These are phyloP conservation scores for Patagioenas fasciata DNA, from an alignment of 2,113 vertebrate species.

Conservation along the genomic window DNA sequence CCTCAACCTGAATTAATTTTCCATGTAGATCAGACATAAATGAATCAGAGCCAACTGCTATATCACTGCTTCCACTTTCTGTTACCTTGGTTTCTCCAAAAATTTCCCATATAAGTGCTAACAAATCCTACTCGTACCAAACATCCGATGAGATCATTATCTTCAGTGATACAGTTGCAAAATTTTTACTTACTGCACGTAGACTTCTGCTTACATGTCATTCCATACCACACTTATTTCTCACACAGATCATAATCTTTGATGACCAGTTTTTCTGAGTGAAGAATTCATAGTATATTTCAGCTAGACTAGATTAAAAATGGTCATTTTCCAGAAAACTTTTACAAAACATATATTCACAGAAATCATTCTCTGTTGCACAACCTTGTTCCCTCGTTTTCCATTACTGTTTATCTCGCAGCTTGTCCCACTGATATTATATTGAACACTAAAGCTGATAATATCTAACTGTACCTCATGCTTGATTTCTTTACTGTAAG, in stretches of 20 bases:
- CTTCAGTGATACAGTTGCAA: background rate
- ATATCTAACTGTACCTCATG: slow-evolving; percentile 1
- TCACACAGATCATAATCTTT: background rate
- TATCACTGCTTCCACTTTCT: background rate
- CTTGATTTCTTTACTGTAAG: slow-evolving; percentile 10
- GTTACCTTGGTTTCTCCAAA: background rate
- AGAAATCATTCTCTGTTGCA: background rate
- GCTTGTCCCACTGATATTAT: background rate
- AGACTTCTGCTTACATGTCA: background rate
- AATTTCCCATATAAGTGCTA: background rate
- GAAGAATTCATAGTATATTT: background rate
- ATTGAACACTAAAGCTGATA: slow-evolving; percentile 19
- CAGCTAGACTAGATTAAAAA: background rate
- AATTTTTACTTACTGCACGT: background rate
- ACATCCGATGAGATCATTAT: background rate
- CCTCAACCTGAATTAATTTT: background rate
- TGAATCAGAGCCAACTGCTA: background rate
- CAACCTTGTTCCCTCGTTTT: background rate
- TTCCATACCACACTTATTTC: background rate
- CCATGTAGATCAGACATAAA: background rate
- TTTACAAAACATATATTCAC: background rate
- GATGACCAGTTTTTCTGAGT: background rate
- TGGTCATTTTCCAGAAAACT: background rate
- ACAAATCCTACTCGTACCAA: background rate
- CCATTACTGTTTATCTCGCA: background rate